These are phyloP conservation scores for Copsychus sechellarum DNA, from an alignment of 2,113 vertebrate species.

Conservation along the genomic window DNA sequence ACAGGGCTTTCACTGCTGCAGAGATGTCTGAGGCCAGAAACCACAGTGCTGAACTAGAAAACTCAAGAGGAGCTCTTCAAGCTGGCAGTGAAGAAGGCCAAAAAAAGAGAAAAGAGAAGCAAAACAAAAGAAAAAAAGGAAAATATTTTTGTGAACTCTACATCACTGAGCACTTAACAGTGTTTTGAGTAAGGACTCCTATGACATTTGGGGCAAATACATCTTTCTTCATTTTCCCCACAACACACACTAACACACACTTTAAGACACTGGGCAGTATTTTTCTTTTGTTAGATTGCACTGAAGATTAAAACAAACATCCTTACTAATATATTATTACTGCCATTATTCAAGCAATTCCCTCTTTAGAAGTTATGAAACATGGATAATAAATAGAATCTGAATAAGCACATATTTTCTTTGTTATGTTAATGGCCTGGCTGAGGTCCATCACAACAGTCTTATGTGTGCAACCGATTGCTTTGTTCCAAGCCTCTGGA, in stretches of 20 bases:
- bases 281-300: not conserved
- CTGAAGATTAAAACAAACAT: not conserved
- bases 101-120: not conserved
- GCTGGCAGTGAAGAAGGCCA: not conserved
- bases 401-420: constrained; percentile 37
- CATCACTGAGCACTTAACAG: not conserved
- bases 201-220: not conserved
- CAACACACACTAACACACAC: not conserved
- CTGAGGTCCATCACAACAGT: not conserved
- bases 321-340: not conserved
- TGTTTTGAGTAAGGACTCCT: not conserved
- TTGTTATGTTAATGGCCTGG: constrained; percentile 53
- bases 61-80: not conserved
- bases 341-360: not conserved
- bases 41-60: not conserved
- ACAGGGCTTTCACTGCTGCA: not conserved
- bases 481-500: not conserved
- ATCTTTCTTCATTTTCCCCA: not conserved
- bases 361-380: constrained; percentile 40
- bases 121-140: not conserved
- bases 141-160: not conserved
- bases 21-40: not conserved
- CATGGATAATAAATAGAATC: not conserved
- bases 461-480: not conserved
- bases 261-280: not conserved